phyloP scores from a whole-genome alignment of 2,113 vertebrate species.

The Barbus barbus region DNA sequence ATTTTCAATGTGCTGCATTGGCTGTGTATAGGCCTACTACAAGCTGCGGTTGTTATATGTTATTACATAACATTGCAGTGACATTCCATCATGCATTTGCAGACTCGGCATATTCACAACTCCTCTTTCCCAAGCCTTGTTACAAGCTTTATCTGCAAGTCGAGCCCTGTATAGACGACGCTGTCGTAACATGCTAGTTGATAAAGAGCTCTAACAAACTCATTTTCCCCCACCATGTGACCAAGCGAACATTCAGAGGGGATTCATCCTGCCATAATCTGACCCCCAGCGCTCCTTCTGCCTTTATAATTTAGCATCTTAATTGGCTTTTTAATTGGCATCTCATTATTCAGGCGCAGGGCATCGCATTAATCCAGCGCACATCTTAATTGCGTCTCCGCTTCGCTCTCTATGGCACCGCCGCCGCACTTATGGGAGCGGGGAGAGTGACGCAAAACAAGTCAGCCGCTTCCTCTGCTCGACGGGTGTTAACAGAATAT shows the following conservation, averaged over 20 bases:
- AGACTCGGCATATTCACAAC: neutral
- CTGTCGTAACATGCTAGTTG: neutral
- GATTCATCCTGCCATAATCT: conserved; percentile 60
- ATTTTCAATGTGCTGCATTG: too few relatives aligned
- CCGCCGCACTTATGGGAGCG: conserved; percentile 17
- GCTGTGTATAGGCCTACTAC: neutral
- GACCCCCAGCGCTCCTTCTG: conserved; percentile 58
- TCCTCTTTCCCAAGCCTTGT: neutral
- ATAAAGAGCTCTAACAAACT: conserved; percentile 36
- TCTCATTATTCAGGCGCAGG: conserved; percentile 65
- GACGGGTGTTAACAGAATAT: conserved; percentile 8
- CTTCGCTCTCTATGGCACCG: conserved; percentile 46
- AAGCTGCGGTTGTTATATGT: neutral
- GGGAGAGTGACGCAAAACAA: conserved; percentile 39
- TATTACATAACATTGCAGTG: neutral
- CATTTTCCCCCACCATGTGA: conserved; percentile 38
- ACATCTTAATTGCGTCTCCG: conserved; percentile 64
- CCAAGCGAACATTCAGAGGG: conserved; percentile 39
- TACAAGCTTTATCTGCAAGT: conserved; percentile 7
- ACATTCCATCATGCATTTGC: neutral
- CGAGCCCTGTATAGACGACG: neutral
- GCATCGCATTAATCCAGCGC: conserved; percentile 62
- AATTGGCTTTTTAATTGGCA: conserved; percentile 75
- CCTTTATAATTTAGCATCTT: conserved; percentile 65
- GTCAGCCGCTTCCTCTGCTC: conserved; percentile 15